Conservation (phyloP, 2,888 invertebrate genomes). For the Himalopsyche tibetana region DNA sequence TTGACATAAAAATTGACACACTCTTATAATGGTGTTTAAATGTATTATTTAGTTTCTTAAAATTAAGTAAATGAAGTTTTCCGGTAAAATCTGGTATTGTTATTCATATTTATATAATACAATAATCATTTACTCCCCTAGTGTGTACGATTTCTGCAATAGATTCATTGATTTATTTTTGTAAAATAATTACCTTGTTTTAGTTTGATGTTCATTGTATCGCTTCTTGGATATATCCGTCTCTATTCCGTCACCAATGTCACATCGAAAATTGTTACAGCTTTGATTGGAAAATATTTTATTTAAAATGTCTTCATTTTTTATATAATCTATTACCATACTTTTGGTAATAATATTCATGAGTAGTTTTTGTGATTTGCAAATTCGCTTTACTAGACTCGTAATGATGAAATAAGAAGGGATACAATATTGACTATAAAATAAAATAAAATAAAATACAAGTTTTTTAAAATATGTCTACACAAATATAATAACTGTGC, state of each 20-base stretch:
- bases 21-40: too few species aligned
- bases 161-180: neutral
- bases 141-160: neutral
- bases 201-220: neutral
- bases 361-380: constrained; percentile 53
- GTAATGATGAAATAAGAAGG: constrained; percentile 46
- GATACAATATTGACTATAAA: constrained; percentile 43
- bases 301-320: too few species aligned
- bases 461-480: constrained; percentile 46
- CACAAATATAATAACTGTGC: constrained; percentile 54
- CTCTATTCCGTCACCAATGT: constrained; percentile 53
- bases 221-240: constrained; percentile 47
- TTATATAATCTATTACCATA: too few species aligned
- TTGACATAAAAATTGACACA: too few species aligned
- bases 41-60: too few species aligned
- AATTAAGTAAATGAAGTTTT: too few species aligned
- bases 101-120: neutral
- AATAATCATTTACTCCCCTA: neutral
- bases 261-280: too few species aligned
- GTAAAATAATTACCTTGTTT: neutral
- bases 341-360: too few species aligned
- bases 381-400: constrained; percentile 61
- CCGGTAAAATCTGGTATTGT: too few species aligned
- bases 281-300: too few species aligned
- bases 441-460: constrained; percentile 49